These are phyloP conservation scores for Drosophila parvula DNA, from an alignment of 1,140 invertebrate species.

Conservation along the genomic window DNA sequence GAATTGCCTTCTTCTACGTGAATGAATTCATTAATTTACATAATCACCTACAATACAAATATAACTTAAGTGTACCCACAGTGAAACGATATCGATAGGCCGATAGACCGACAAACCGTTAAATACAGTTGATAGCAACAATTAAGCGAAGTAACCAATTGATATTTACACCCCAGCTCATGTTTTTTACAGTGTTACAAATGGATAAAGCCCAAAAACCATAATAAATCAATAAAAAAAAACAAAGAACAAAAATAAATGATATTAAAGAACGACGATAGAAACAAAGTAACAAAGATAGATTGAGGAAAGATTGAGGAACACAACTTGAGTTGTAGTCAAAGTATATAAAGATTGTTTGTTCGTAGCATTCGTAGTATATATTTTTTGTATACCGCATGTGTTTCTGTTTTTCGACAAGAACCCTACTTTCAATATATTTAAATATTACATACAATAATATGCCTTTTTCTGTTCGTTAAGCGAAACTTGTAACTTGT, in stretches of 20 bases:
- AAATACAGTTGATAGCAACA: slow-evolving; percentile 17
- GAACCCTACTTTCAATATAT: slow-evolving; percentile 42
- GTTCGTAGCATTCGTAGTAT: slow-evolving; percentile 51
- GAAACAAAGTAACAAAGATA: not conserved
- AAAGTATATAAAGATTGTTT: slow-evolving; percentile 63
- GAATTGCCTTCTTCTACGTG: slow-evolving; percentile 72
- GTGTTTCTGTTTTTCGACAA: slow-evolving; percentile 36
- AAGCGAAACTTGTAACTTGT: slow-evolving; percentile 80
- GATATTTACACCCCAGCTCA: slow-evolving; percentile 55
- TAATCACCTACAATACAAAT: slow-evolving; percentile 80
- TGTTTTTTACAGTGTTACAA: slow-evolving; percentile 51
- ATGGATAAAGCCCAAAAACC: slow-evolving; percentile 13
- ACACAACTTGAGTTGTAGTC: slow-evolving; percentile 30
- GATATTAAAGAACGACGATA: not conserved
- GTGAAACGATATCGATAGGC: slow-evolving; percentile 41
- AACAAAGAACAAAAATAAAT: not conserved
- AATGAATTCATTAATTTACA: slow-evolving; percentile 52
- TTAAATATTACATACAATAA: slow-evolving; percentile 9
- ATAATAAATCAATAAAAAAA: slow-evolving; percentile 6
- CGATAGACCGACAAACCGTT: slow-evolving; percentile 33
- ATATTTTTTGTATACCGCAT: slow-evolving; percentile 40
- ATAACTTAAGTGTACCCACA: slow-evolving; percentile 45
- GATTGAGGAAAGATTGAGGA: slow-evolving; percentile 4
- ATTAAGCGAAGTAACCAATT: slow-evolving; percentile 24
- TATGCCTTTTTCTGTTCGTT: slow-evolving; percentile 71